Conservation (phyloP, 2,888 invertebrate genomes). For the Itoplectis maculator region DNA sequence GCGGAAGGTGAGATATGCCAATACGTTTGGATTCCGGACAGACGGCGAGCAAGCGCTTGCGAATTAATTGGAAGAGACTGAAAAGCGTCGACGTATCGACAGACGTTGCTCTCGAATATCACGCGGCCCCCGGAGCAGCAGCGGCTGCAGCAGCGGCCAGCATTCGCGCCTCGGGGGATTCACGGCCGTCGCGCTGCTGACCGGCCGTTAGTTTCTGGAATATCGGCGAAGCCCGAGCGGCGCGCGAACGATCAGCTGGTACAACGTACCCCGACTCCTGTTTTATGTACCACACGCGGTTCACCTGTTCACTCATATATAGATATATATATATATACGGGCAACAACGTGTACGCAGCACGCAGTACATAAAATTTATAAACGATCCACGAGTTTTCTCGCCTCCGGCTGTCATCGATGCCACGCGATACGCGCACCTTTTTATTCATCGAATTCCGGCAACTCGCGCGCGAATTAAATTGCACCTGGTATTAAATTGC, state of each 20-base stretch:
- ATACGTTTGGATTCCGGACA: slow-evolving; percentile 58
- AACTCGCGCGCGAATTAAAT: neutral
- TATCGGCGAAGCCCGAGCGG: slow-evolving; percentile 51
- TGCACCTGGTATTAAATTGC: no score
- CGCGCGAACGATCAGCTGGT: neutral
- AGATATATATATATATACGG: slow-evolving; percentile 1
- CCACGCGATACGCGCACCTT: slow-evolving; percentile 41
- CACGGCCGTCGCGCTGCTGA: slow-evolving; percentile 44
- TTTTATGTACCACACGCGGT: no score
- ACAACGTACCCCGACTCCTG: no score
- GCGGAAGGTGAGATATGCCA: slow-evolving; percentile 46
- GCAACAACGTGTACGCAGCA: neutral
- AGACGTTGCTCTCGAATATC: slow-evolving; percentile 54
- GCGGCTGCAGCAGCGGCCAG: no score
- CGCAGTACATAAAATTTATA: slow-evolving; percentile 19
- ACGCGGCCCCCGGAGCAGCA: no score
- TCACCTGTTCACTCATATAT: neutral
- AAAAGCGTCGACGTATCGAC: slow-evolving; percentile 66
- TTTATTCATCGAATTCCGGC: slow-evolving; percentile 2
- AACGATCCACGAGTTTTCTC: slow-evolving; percentile 48
- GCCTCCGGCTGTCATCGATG: slow-evolving; percentile 31
- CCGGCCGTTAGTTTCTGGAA: slow-evolving; percentile 55
- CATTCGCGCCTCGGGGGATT: slow-evolving; percentile 64
- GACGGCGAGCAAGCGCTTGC: slow-evolving; percentile 46
- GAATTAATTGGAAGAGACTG: slow-evolving; percentile 65